phyloP scores from a whole-genome alignment of 2,113 vertebrate species.

The Hypocryptadius cinnamomeus region DNA sequence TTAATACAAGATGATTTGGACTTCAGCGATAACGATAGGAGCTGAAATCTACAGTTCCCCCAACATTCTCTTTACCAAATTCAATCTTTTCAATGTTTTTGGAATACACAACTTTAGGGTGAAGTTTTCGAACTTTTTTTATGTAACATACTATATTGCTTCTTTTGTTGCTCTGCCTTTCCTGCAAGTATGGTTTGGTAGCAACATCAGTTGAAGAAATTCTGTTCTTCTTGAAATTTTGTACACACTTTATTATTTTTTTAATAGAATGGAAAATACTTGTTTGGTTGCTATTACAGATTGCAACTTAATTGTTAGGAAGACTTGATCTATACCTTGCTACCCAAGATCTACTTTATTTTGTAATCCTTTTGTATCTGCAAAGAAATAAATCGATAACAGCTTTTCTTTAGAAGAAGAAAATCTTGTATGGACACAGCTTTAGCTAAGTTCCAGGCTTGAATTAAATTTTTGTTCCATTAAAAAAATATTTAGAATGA shows the following conservation, averaged over 20 bases:
- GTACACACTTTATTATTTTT: rapidly evolving
- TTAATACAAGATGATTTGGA: not conserved
- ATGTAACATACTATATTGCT: not conserved
- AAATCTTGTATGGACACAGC: rapidly evolving
- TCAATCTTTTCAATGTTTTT: not conserved
- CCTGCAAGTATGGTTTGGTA: not conserved
- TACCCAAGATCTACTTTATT: not conserved
- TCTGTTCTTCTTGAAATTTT: not conserved
- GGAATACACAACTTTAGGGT: not conserved
- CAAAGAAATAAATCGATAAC: not conserved
- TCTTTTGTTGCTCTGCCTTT: not conserved
- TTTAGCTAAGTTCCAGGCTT: not conserved
- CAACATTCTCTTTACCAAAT: not conserved
- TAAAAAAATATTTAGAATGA: not conserved
- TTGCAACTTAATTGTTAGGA: not conserved
- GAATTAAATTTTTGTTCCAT: not conserved
- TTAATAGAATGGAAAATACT: not conserved
- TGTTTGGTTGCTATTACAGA: not conserved
- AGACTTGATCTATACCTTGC: not conserved
- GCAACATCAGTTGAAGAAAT: not conserved
- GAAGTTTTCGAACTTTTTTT: not conserved
- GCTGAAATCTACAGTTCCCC: not conserved
- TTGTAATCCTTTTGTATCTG: not conserved
- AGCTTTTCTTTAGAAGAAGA: not conserved
- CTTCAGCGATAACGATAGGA: not conserved